These are phyloP conservation scores for Cryptosula pallasiana DNA, from an alignment of 2,888 invertebrate genomes.

Conservation along the genomic window DNA sequence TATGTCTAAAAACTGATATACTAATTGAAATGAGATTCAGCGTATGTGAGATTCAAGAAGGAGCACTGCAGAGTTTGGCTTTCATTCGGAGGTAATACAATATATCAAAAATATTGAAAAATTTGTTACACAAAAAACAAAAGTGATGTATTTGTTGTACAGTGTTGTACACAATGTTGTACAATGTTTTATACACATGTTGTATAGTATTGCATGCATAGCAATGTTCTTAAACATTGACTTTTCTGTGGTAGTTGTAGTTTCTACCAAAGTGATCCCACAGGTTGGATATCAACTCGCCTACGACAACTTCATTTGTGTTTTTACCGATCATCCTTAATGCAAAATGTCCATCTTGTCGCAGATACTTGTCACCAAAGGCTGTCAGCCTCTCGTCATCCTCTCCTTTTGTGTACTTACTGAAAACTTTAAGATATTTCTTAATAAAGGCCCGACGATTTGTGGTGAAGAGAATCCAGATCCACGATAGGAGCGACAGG, in stretches of 20 bases:
- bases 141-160: no score
- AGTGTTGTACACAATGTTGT: no score
- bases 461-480: conserved; percentile 31
- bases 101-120: no score
- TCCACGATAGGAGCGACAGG: conserved; percentile 26
- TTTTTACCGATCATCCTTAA: conserved; percentile 51
- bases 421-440: conserved; percentile 27
- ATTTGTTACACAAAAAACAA: no score
- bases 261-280: conserved; percentile 48
- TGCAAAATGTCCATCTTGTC: conserved; percentile 52
- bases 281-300: conserved; percentile 49
- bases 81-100: no score
- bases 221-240: not conserved
- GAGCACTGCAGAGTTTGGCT: no score
- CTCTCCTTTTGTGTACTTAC: conserved; percentile 44
- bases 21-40: no score
- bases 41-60: no score
- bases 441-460: not conserved
- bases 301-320: conserved; percentile 52
- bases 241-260: conserved; percentile 23
- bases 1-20: no score
- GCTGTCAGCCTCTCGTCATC: conserved; percentile 46
- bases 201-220: no score
- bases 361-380: conserved; percentile 50
- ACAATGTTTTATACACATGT: no score